Conservation (phyloP, 1,140 invertebrate genomes). For the Drosophila lini region DNA sequence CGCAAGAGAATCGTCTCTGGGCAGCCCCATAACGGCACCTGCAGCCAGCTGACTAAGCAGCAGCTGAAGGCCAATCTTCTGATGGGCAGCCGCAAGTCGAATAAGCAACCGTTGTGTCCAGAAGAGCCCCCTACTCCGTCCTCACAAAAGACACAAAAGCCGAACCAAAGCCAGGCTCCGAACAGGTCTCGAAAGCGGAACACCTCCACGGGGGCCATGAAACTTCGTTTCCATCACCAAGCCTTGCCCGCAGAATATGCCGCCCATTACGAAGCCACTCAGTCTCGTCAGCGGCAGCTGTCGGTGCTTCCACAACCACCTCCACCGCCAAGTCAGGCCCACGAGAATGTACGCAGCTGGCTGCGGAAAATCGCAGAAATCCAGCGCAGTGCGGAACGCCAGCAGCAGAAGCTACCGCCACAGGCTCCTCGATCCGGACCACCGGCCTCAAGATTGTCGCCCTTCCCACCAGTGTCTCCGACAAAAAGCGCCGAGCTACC, state of each 20-base stretch:
- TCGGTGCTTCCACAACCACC: conserved; percentile 45
- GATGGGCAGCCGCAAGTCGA: conserved; percentile 65
- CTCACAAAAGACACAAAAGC: conserved; percentile 85
- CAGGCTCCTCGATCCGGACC: conserved; percentile 3
- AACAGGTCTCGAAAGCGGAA: conserved; percentile 44
- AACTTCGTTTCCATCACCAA: conserved; percentile 93
- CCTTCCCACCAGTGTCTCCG: conserved; percentile 19
- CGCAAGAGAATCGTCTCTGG: conserved; percentile 46
- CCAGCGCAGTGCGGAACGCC: conserved; percentile 85
- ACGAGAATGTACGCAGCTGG: conserved; percentile 90
- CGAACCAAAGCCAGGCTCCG: conserved; percentile 45
- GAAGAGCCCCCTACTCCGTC: not conserved
- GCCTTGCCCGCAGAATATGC: conserved; percentile 91
- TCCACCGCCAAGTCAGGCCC: conserved; percentile 69
- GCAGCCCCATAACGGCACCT: conserved; percentile 55
- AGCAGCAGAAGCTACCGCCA: conserved; percentile 50
- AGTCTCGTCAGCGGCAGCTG: conserved; percentile 83
- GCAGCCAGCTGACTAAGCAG: conserved; percentile 75
- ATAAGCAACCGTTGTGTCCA: conserved; percentile 10
- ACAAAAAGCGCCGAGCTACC: conserved; percentile 54
- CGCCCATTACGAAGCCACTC: conserved; percentile 90
- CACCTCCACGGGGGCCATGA: conserved; percentile 86
- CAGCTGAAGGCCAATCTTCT: conserved; percentile 74
- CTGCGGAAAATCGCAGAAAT: conserved; percentile 89
- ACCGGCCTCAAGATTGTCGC: conserved; percentile 22